These are phyloP conservation scores for Gonioctena quinquepunctata DNA, from an alignment of 1,140 invertebrate species.

Conservation along the genomic window DNA sequence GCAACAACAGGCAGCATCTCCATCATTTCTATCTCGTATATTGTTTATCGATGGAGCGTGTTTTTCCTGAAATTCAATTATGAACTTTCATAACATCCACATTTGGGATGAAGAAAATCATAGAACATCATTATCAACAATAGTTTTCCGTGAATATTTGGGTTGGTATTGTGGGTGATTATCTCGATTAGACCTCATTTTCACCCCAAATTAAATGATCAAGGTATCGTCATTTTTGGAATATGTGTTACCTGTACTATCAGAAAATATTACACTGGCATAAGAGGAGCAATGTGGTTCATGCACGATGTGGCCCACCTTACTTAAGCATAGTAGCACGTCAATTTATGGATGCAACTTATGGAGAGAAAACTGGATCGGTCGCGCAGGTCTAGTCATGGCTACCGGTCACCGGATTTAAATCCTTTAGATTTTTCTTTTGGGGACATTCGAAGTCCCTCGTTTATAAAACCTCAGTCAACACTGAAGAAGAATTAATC, in stretches of 20 bases:
- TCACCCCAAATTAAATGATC: too few species aligned
- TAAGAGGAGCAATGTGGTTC: constrained; percentile 1
- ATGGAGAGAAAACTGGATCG: constrained; percentile 6
- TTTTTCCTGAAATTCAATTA: too few species aligned
- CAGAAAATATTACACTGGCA: background rate
- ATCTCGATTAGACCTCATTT: background rate
- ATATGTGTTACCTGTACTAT: constrained; percentile 5
- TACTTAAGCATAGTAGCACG: constrained; percentile 16
- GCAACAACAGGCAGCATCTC: too few species aligned
- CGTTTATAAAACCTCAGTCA: background rate
- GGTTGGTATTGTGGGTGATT: background rate
- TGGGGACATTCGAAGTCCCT: background rate
- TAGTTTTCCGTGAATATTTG: too few species aligned
- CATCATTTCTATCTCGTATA: too few species aligned
- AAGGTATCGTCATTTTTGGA: background rate
- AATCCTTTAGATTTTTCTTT: constrained; percentile 55
- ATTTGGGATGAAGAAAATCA: too few species aligned
- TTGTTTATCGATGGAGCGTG: too few species aligned
- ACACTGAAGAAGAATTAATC: constrained; percentile 4
- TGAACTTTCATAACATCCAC: too few species aligned
- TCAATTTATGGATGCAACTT: constrained; percentile 21
- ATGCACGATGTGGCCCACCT: background rate
- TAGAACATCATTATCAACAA: too few species aligned
- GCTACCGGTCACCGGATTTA: constrained; percentile 57
- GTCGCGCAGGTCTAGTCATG: constrained; percentile 54